Conservation (phyloP, 30 jellyfish, hydroid and myxozoan species). For the Chironex yamaguchii region DNA sequence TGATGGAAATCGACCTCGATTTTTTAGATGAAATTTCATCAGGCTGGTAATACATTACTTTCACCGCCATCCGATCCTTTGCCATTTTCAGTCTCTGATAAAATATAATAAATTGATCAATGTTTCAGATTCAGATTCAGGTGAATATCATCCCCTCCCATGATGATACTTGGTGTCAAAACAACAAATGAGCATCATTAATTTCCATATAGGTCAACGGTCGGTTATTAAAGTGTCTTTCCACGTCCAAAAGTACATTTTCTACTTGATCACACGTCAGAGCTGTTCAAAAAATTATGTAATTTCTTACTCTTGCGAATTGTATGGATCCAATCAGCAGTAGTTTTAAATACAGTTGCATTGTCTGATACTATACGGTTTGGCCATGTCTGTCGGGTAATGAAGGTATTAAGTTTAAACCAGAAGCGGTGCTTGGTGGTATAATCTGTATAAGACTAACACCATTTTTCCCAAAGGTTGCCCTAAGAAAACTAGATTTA, state of each 20-base stretch:
- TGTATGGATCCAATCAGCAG: background rate
- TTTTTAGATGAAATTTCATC: too few species aligned
- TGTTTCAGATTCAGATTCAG: too few species aligned
- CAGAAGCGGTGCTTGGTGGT: slow-evolving; percentile 27
- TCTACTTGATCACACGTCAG: slow-evolving; percentile 17
- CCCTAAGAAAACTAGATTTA: too few species aligned
- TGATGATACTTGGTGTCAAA: slow-evolving; percentile 60
- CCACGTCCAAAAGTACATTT: slow-evolving; percentile 21
- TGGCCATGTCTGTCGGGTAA: slow-evolving; percentile 46
- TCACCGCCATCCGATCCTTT: too few species aligned
- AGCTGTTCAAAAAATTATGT: slow-evolving; percentile 15
- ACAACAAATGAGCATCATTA: slow-evolving; percentile 2
- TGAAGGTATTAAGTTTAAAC: slow-evolving; percentile 16
- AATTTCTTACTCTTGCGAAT: slow-evolving; percentile 35
- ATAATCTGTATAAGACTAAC: too few species aligned
- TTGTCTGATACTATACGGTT: slow-evolving; percentile 16
- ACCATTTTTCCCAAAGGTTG: too few species aligned
- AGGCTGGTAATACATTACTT: too few species aligned
- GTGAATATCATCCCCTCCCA: too few species aligned
- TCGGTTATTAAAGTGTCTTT: slow-evolving; percentile 19
- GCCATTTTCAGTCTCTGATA: too few species aligned
- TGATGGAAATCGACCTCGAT: too few species aligned
- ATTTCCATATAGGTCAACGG: slow-evolving; percentile 52
- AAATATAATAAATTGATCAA: too few species aligned
- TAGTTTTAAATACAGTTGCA: too few species aligned